phyloP scores from a whole-genome alignment of 2,797 vertebrate genomes.

The Crossoptilon crossoptilon region DNA sequence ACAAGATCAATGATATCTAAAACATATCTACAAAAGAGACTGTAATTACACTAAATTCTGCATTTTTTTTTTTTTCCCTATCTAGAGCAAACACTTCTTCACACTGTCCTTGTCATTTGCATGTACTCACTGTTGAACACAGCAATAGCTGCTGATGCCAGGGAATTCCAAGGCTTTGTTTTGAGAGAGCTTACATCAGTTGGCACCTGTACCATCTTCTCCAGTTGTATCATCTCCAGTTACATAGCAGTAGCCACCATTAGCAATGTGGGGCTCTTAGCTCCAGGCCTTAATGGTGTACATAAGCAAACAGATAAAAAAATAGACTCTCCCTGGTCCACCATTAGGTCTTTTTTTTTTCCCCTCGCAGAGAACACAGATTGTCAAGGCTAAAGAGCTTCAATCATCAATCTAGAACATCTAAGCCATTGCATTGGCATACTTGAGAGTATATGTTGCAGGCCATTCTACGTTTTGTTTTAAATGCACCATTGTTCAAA shows the following conservation, averaged over 20 bases:
- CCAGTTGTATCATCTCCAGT: background rate
- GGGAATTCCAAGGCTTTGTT: background rate
- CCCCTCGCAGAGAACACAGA: background rate
- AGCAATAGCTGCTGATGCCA: background rate
- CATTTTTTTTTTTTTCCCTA: background rate
- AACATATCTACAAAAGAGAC: background rate
- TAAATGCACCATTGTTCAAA: background rate
- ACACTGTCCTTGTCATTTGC: rapidly evolving
- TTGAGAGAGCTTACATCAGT: background rate
- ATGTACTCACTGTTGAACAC: rapidly evolving
- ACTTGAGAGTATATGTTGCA: background rate
- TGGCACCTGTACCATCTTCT: rapidly evolving
- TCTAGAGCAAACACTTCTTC: background rate
- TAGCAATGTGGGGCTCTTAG: rapidly evolving
- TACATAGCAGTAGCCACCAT: rapidly evolving
- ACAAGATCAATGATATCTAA: background rate
- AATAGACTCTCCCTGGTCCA: rapidly evolving
- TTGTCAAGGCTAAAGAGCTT: background rate
- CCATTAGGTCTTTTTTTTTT: too few species aligned
- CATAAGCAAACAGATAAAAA: background rate
- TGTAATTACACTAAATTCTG: background rate
- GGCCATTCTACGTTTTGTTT: background rate
- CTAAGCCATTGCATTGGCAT: background rate
- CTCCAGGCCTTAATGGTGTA: background rate
- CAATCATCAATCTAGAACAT: background rate